A percentile compares a stretch with the other conserved stretches of the same genome.
Evolutionary conservation across 2,113 vertebrate species (phyloP).

Genomic region (Casuarius casuarius): DNA sequence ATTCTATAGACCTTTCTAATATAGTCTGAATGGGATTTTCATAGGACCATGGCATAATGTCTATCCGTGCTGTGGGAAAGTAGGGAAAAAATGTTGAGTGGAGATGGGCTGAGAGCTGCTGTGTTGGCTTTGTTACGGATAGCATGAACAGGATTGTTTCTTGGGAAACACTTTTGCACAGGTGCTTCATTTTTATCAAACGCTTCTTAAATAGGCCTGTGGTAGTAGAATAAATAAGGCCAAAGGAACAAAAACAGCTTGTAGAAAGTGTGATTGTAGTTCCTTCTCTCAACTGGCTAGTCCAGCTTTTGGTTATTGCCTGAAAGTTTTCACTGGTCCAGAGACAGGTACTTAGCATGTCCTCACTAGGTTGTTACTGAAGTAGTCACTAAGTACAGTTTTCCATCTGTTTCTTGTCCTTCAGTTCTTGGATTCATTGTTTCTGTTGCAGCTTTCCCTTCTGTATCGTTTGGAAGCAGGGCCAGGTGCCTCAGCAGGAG

Average conservation of each 20-base stretch:
- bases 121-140: not conserved
- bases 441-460: not conserved
- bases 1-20: not conserved
- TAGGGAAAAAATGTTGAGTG: not conserved
- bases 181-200: not conserved
- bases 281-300: not conserved
- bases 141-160: not conserved
- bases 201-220: not conserved
- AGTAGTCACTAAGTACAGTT: not conserved
- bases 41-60: not conserved
- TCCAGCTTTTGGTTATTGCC: not conserved
- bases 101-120: not conserved
- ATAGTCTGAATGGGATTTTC: not conserved
- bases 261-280: not conserved
- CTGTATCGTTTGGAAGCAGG: not conserved
- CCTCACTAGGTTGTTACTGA: not conserved
- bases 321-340: not conserved
- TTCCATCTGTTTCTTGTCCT: not conserved
- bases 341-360: not conserved
- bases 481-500: not conserved
- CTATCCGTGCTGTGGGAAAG: not conserved
- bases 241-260: not conserved
- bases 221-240: not conserved
- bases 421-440: not conserved
- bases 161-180: not conserved